These are phyloP conservation scores for Diadumene lineata DNA, from an alignment of 92 coral and sea anemone species.

Conservation along the genomic window DNA sequence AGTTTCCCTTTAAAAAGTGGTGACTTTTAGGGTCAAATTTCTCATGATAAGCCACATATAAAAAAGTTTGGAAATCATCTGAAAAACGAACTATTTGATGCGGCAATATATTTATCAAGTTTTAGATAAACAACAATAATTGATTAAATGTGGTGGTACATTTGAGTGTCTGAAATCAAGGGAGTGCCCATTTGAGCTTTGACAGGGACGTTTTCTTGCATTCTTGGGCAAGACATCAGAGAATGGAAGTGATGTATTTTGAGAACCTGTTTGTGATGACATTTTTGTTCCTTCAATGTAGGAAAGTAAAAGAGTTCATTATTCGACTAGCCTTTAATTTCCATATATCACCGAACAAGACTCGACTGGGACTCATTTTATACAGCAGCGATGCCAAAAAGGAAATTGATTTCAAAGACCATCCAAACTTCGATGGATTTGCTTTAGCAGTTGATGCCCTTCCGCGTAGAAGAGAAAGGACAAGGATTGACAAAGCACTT, in stretches of 20 bases:
- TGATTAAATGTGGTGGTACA: too few species aligned
- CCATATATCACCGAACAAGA: slow-evolving; percentile 62
- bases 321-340: slow-evolving; percentile 53
- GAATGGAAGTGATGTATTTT: neutral
- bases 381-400: slow-evolving; percentile 64
- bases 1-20: too few species aligned
- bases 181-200: too few species aligned
- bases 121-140: too few species aligned
- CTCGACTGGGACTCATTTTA: slow-evolving; percentile 72
- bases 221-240: too few species aligned
- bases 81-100: too few species aligned
- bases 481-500: slow-evolving; percentile 73
- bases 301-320: slow-evolving; percentile 42
- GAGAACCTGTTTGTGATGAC: neutral
- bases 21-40: too few species aligned
- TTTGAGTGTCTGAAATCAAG: too few species aligned
- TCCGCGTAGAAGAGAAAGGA: slow-evolving; percentile 54
- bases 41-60: too few species aligned
- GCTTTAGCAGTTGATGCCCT: slow-evolving; percentile 54
- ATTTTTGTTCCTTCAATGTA: neutral
- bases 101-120: too few species aligned
- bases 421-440: slow-evolving; percentile 26
- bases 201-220: too few species aligned
- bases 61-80: too few species aligned
- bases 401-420: slow-evolving; percentile 43